Conservation (phyloP, 2,797 vertebrate genomes). For the Fundulus diaphanus region DNA sequence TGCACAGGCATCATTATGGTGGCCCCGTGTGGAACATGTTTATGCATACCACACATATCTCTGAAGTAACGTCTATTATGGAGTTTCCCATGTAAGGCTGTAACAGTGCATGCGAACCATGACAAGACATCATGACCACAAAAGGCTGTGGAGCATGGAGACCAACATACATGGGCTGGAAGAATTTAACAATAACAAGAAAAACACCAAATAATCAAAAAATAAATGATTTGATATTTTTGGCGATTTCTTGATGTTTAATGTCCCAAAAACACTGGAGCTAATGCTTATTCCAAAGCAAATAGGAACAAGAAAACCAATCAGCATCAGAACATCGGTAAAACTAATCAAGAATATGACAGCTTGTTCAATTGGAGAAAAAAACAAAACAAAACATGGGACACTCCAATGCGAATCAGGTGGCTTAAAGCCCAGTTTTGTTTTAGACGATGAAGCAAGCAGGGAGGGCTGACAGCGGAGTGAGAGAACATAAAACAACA, state of each 20-base stretch:
- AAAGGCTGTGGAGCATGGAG: background rate
- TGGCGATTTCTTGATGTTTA: background rate
- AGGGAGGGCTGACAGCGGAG: background rate
- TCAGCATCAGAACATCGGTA: background rate
- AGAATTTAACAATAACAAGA: background rate
- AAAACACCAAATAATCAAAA: background rate
- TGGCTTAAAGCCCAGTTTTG: background rate
- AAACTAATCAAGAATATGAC: background rate
- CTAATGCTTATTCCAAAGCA: background rate
- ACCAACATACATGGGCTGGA: background rate
- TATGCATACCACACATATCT: constrained; percentile 49
- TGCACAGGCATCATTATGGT: too few species aligned
- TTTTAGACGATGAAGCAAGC: background rate
- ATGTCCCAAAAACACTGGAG: background rate
- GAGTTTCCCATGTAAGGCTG: constrained; percentile 11
- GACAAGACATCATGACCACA: background rate
- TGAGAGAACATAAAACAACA: background rate
- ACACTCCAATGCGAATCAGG: background rate
- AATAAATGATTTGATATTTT: background rate
- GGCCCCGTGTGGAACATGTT: background rate
- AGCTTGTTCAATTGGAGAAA: background rate
- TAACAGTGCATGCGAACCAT: background rate
- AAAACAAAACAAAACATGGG: background rate
- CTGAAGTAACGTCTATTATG: background rate
- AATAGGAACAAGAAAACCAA: background rate